phyloP scores from a whole-genome alignment of 2,113 vertebrate genomes.

The Sebastes schlegelii region DNA sequence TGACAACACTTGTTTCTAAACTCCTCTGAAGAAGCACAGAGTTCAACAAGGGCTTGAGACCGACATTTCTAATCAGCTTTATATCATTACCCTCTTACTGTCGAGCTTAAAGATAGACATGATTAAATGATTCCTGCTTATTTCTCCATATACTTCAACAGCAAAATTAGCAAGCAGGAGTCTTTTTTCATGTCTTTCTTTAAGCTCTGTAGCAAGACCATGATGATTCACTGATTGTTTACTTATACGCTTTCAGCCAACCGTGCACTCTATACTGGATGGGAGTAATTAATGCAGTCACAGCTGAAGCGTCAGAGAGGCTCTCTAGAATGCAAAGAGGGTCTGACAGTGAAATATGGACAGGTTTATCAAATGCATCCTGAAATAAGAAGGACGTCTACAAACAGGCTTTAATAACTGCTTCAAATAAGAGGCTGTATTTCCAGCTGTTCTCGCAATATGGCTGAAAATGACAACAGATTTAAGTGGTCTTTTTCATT shows the following conservation, averaged over 20 bases:
- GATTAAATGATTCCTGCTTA: slow-evolving; percentile 26
- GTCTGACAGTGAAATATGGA: slow-evolving; percentile 47
- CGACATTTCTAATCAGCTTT: slow-evolving; percentile 35
- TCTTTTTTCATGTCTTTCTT: slow-evolving; percentile 29
- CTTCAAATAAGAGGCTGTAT: neutral
- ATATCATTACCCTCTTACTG: slow-evolving; percentile 28
- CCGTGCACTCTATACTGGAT: slow-evolving; percentile 50
- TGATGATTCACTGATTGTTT: slow-evolving; percentile 69
- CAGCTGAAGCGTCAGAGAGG: slow-evolving; percentile 64
- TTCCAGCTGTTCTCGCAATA: neutral
- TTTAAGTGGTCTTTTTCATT: neutral
- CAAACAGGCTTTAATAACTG: slow-evolving; percentile 26
- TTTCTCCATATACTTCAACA: slow-evolving; percentile 35
- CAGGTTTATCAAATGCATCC: slow-evolving; percentile 41
- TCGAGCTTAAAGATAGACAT: slow-evolving; percentile 25
- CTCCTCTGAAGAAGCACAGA: neutral
- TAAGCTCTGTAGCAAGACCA: slow-evolving; percentile 23
- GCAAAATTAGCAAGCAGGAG: slow-evolving; percentile 44
- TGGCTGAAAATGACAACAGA: neutral
- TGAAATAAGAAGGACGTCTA: neutral
- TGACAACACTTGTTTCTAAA: slow-evolving; percentile 49
- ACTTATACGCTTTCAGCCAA: slow-evolving; percentile 57
- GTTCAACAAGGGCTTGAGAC: slow-evolving; percentile 41
- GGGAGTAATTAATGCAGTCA: slow-evolving; percentile 68
- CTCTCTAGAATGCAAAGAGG: slow-evolving; percentile 52